phyloP scores from a whole-genome alignment of 2,113 vertebrate genomes.

The Circaetus gallicus region DNA sequence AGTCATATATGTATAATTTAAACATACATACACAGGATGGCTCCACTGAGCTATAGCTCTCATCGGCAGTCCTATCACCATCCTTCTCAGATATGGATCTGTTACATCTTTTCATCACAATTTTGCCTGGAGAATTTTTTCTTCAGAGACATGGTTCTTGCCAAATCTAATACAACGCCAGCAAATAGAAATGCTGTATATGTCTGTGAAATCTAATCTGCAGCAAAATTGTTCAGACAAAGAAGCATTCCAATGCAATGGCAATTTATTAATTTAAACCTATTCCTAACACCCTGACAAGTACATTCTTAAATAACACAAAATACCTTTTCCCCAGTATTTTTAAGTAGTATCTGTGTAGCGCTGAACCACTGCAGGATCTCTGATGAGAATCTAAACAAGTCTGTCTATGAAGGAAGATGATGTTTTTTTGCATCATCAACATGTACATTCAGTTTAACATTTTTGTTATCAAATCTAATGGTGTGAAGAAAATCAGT shows the following conservation, averaged over 20 bases:
- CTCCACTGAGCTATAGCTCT: slow-evolving; percentile 9
- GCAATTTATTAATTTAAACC: not conserved
- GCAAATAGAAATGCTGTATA: not conserved
- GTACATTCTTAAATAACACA: not conserved
- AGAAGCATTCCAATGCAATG: not conserved
- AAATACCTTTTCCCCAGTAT: not conserved
- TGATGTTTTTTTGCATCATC: not conserved
- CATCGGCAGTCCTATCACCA: not conserved
- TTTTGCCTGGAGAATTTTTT: slow-evolving; percentile 5
- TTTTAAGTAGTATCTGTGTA: not conserved
- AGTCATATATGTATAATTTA: not conserved
- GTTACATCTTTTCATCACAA: slow-evolving; percentile 9
- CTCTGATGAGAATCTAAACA: not conserved
- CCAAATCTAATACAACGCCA: not conserved
- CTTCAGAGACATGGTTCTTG: not conserved
- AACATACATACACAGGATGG: not conserved
- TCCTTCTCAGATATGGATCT: not conserved
- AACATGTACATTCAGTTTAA: not conserved
- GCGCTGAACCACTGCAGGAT: not conserved
- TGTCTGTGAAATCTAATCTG: not conserved
- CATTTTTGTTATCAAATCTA: not conserved
- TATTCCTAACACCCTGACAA: not conserved
- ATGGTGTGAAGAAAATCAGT: not conserved
- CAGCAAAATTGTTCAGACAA: not conserved
- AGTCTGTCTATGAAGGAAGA: not conserved